Percentiles rank a stretch among this genome's conserved stretches.
phyloP scores from a whole-genome alignment of 2,888 invertebrate genomes.

The Elysia crispata region DNA sequence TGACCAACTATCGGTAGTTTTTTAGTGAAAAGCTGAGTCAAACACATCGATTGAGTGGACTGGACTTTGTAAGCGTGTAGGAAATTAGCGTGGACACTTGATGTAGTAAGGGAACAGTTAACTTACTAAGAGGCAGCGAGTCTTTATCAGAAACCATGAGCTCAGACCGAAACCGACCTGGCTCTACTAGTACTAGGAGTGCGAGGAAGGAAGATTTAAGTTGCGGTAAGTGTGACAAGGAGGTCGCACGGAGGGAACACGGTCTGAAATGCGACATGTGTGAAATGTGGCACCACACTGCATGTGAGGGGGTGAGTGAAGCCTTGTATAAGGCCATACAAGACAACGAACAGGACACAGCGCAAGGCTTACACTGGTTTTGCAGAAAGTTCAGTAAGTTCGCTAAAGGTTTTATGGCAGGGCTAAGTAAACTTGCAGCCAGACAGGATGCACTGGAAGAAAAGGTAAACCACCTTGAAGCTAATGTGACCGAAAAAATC shows the following conservation, averaged over 20 bases:
- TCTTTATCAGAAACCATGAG: too few species aligned
- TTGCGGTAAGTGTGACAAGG: neutral
- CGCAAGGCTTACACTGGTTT: neutral
- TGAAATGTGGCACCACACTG: neutral
- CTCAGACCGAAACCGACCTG: neutral
- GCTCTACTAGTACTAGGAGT: neutral
- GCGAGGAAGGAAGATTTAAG: neutral
- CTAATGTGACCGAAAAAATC: neutral
- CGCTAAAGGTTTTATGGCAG: neutral
- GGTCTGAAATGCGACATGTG: conserved; percentile 2
- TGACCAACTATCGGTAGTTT: too few species aligned
- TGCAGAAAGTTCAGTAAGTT: neutral
- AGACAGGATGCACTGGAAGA: neutral
- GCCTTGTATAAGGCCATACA: neutral
- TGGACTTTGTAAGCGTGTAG: too few species aligned
- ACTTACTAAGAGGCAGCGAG: too few species aligned
- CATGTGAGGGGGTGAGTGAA: neutral
- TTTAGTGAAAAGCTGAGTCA: too few species aligned
- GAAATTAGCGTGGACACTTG: too few species aligned
- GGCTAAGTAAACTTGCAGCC: neutral
- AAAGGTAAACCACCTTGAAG: neutral
- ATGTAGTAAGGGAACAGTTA: too few species aligned
- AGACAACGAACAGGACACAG: neutral
- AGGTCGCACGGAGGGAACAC: neutral
- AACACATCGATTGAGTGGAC: too few species aligned